Conservation (phyloP, 2,797 vertebrate species). For the Chanos chanos region DNA sequence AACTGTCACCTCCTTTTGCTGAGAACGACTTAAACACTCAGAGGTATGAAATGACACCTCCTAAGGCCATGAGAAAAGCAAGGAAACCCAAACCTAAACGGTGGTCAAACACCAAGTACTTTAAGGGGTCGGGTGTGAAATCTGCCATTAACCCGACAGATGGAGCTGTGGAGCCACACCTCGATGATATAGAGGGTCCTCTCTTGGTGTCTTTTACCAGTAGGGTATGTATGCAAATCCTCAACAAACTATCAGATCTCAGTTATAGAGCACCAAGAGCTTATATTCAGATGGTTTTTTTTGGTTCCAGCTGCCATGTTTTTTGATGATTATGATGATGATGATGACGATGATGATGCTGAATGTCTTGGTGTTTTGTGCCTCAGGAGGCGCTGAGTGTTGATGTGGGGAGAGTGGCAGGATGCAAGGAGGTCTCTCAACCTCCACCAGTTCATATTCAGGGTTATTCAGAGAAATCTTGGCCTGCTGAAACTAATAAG, state of each 20-base stretch:
- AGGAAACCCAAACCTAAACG: slow-evolving; percentile 73
- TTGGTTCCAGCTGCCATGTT: no score
- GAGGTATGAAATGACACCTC: no score
- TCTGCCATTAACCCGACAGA: slow-evolving; percentile 44
- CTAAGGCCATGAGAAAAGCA: slow-evolving; percentile 59
- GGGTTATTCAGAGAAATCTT: not conserved
- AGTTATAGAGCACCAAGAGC: no score
- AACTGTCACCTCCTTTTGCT: no score
- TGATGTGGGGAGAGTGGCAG: slow-evolving; percentile 51
- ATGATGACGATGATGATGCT: no score
- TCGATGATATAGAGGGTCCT: slow-evolving; percentile 94
- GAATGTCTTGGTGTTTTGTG: slow-evolving; percentile 9
- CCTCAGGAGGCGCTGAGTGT: slow-evolving; percentile 67
- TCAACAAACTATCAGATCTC: no score
- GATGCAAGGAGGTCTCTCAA: not conserved
- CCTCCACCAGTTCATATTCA: slow-evolving; percentile 26
- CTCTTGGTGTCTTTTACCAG: slow-evolving; percentile 93
- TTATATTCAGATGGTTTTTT: no score
- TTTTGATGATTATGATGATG: no score
- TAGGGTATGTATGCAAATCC: slow-evolving; percentile 87
- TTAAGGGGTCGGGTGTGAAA: no score
- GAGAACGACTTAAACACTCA: no score
- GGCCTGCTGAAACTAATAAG: slow-evolving; percentile 37
- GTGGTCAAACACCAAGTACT: slow-evolving; percentile 55
- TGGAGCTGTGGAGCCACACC: slow-evolving; percentile 82